A percentile compares a stretch with the other conserved stretches of the same genome.
Evolutionary conservation across 1,140 invertebrate species (phyloP).

Genomic region (Dysdera silvatica): DNA sequence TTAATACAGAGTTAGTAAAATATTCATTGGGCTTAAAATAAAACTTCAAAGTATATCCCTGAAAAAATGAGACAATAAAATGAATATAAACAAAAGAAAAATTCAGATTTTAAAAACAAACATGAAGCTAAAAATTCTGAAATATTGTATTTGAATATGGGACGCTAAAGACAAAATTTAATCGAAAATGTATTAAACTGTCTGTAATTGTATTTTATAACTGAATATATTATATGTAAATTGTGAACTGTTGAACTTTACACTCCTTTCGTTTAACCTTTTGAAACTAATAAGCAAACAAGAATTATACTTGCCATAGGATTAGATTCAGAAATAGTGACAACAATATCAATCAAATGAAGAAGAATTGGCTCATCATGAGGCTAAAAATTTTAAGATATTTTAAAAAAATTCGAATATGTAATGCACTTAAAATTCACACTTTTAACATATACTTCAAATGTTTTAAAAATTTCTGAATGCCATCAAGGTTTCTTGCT

Average conservation of each 20-base stretch:
- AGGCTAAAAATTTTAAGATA: no score
- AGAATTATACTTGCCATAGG: conserved; percentile 64
- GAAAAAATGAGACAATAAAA: conserved; percentile 30
- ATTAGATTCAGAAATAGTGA: conserved; percentile 55
- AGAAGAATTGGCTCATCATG: conserved; percentile 93
- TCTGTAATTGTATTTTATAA: background rate
- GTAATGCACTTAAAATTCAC: no score
- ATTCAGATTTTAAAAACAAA: no score
- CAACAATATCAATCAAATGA: conserved; percentile 81
- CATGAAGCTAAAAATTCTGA: no score
- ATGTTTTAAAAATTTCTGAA: no score
- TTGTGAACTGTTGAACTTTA: conserved; percentile 13
- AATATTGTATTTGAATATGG: no score
- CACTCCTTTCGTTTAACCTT: background rate
- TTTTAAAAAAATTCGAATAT: no score
- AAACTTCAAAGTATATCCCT: conserved; percentile 89
- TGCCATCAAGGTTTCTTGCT: no score
- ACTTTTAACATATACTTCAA: no score
- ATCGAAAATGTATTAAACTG: no score
- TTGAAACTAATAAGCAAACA: background rate
- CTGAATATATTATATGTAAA: background rate
- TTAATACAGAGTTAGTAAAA: conserved; percentile 88
- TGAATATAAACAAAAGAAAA: no score
- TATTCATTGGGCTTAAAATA: conserved; percentile 91
- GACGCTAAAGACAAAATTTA: no score